Percentiles rank a stretch among this genome's conserved stretches.
Conservation (phyloP, 1,140 invertebrate species). For the Harpegnathos saltator region DNA sequence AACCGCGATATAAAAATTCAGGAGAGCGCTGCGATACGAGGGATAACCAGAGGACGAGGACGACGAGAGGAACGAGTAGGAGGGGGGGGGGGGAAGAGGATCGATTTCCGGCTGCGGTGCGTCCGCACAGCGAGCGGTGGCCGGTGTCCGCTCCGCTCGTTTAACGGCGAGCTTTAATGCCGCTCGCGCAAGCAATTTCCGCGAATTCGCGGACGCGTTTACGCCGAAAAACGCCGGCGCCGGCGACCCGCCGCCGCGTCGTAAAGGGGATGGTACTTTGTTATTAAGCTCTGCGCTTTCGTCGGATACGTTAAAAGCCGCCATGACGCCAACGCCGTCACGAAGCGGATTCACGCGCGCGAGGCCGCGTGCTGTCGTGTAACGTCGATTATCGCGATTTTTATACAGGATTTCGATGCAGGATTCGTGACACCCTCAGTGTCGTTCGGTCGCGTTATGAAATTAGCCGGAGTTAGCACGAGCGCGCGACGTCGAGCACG, state of each 20-base stretch:
- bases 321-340: background rate
- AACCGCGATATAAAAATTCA: constrained; percentile 63
- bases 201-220: constrained; percentile 27
- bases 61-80: background rate
- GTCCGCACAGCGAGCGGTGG: background rate
- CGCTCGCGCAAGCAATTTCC: background rate
- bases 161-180: constrained; percentile 32
- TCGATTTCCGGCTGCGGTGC: constrained; percentile 43
- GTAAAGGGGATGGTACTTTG: background rate
- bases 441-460: constrained; percentile 3
- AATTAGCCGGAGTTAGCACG: constrained; percentile 6
- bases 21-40: background rate
- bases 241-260: background rate
- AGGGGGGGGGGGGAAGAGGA: background rate
- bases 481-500: background rate
- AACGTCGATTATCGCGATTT: constrained; percentile 27
- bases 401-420: no score
- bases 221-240: constrained; percentile 11
- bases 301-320: constrained; percentile 41
- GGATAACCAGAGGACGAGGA: no score
- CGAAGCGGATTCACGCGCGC: background rate
- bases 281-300: constrained; percentile 34
- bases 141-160: background rate
- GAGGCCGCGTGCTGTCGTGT: constrained; percentile 13
- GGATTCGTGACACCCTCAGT: constrained; percentile 25